Conservation (phyloP, 2,888 invertebrate genomes). For the Ichneumoninae sp. region DNA sequence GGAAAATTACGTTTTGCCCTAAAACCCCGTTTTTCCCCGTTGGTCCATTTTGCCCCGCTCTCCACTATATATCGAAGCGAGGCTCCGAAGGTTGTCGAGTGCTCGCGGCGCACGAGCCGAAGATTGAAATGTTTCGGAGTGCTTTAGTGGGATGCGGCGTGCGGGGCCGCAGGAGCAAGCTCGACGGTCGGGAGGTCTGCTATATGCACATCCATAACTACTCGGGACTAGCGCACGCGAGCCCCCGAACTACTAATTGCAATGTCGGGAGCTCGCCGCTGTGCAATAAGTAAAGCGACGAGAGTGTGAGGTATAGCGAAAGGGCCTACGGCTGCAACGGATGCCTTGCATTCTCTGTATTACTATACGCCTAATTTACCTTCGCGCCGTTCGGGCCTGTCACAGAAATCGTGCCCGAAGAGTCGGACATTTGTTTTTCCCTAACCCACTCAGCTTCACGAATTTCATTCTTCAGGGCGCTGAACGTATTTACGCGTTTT, state of each 20-base stretch:
- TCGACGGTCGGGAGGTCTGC: constrained; percentile 8
- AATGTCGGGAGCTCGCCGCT: constrained; percentile 36
- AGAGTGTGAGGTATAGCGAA: constrained; percentile 43
- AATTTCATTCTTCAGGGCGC: neutral
- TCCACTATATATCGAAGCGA: neutral
- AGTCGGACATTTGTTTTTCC: neutral
- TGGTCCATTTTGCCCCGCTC: too few relatives aligned
- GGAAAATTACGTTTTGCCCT: too few relatives aligned
- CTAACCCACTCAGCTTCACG: neutral
- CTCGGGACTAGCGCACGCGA: constrained; percentile 23
- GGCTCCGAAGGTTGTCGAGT: constrained; percentile 17
- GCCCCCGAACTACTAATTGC: constrained; percentile 59
- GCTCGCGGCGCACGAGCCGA: constrained; percentile 21
- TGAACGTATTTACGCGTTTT: neutral
- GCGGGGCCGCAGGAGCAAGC: constrained; percentile 5
- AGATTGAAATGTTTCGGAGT: constrained; percentile 58
- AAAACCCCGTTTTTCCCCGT: too few relatives aligned
- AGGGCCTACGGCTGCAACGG: constrained; percentile 20
- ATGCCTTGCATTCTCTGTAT: neutral
- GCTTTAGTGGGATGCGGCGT: constrained; percentile 43
- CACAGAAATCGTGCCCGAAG: neutral
- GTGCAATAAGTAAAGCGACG: constrained; percentile 52
- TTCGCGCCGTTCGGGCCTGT: neutral
- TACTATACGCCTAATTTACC: constrained; percentile 1
- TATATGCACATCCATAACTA: constrained; percentile 45